Evolutionary conservation across 2,888 invertebrate species (phyloP).

Genomic region (Zonitis immaculata): DNA sequence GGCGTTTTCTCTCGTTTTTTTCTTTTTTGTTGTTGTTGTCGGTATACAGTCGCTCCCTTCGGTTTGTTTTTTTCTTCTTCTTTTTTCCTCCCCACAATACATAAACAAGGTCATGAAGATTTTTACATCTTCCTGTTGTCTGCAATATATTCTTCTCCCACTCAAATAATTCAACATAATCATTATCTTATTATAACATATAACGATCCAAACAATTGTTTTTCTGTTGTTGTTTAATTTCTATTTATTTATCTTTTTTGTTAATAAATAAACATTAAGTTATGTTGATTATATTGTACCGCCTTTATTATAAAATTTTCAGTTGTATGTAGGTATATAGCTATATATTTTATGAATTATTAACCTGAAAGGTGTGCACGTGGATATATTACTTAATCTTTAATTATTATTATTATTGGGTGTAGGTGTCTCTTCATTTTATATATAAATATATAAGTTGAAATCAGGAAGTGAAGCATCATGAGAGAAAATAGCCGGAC

Average conservation of each 20-base stretch:
- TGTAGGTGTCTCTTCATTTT: neutral
- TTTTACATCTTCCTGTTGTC: neutral
- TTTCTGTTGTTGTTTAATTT: too few relatives aligned
- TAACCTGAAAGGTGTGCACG: neutral
- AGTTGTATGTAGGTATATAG: neutral
- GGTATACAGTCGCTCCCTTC: neutral
- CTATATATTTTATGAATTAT: neutral
- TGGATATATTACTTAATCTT: neutral
- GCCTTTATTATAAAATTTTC: neutral
- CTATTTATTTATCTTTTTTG: too few relatives aligned
- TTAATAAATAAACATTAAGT: neutral
- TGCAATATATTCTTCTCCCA: neutral
- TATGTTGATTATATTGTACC: neutral
- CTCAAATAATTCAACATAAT: neutral
- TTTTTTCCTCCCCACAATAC: too few relatives aligned
- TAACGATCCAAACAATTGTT: too few relatives aligned
- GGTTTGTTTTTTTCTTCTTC: neutral
- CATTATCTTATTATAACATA: neutral
- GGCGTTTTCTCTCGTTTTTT: constrained; percentile 9
- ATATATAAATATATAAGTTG: too few relatives aligned
- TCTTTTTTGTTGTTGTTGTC: too few relatives aligned
- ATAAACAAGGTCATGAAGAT: neutral
- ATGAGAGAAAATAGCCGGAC: neutral
- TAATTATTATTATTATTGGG: neutral
- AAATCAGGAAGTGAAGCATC: neutral